Conservation (phyloP, 2,113 vertebrate species). For the Erythrocercus mccallii region DNA sequence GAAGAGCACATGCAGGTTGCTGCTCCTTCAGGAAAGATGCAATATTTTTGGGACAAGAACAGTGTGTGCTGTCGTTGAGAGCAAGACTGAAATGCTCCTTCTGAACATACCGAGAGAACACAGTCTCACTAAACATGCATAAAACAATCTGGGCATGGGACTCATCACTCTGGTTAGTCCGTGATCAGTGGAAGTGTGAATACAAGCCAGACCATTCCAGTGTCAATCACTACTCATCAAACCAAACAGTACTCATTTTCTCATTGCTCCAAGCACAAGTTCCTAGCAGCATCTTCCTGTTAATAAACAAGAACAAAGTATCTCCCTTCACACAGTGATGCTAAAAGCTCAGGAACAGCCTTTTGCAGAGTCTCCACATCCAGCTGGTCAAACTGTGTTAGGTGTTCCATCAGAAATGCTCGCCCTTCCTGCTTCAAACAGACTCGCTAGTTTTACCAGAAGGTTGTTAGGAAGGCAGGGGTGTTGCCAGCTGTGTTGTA, state of each 20-base stretch:
- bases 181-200: neutral
- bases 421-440: neutral
- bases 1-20: accelerated
- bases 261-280: accelerated
- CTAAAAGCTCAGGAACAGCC: neutral
- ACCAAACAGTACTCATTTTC: neutral
- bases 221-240: neutral
- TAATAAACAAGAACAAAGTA: neutral
- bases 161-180: neutral
- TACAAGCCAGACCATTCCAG: neutral
- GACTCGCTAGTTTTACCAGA: neutral
- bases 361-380: accelerated
- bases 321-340: neutral
- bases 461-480: neutral
- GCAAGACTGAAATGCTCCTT: neutral
- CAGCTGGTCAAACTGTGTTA: neutral
- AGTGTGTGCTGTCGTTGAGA: neutral
- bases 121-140: neutral
- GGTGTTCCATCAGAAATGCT: neutral
- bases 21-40: neutral
- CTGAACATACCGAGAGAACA: accelerated
- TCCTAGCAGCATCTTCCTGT: neutral
- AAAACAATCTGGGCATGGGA: neutral
- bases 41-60: neutral
- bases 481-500: neutral